Conservation (phyloP, 2,113 vertebrate species). For the Quiscalus mexicanus region DNA sequence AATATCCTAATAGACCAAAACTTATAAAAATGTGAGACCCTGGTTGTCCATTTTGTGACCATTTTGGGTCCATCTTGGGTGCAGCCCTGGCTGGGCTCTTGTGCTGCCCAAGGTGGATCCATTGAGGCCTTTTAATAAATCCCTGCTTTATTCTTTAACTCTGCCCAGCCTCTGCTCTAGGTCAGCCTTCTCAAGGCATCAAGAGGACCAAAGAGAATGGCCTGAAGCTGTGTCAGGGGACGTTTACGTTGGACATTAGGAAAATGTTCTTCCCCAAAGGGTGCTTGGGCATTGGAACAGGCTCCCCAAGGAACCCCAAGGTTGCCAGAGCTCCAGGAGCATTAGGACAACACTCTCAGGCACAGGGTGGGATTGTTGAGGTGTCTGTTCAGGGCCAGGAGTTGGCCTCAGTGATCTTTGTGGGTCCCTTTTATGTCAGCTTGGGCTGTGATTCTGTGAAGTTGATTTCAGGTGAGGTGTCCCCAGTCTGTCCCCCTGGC, state of each 20-base stretch:
- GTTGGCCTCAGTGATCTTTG: too few species aligned
- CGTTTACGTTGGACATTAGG: background rate
- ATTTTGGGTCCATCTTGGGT: background rate
- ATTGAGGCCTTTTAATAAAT: background rate
- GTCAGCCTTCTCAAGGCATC: background rate
- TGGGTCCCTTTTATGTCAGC: background rate
- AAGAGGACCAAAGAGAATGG: background rate
- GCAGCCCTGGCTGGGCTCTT: background rate
- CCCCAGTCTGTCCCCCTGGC: background rate
- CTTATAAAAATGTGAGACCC: background rate
- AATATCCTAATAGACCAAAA: background rate
- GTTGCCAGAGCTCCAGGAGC: background rate
- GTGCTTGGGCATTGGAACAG: background rate
- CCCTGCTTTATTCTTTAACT: background rate
- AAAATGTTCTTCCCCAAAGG: background rate
- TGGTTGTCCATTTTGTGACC: background rate
- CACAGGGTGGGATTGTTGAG: background rate
- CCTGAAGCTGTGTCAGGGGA: background rate
- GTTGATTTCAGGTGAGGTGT: background rate
- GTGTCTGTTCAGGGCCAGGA: background rate
- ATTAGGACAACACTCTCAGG: background rate
- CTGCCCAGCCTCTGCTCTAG: background rate
- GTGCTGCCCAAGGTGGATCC: background rate
- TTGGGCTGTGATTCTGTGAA: background rate
- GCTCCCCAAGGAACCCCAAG: background rate